A percentile compares a stretch with the other conserved stretches of the same genome.
Evolutionary conservation across 1,140 invertebrate genomes (phyloP).

Genomic region (Sipha flava): DNA sequence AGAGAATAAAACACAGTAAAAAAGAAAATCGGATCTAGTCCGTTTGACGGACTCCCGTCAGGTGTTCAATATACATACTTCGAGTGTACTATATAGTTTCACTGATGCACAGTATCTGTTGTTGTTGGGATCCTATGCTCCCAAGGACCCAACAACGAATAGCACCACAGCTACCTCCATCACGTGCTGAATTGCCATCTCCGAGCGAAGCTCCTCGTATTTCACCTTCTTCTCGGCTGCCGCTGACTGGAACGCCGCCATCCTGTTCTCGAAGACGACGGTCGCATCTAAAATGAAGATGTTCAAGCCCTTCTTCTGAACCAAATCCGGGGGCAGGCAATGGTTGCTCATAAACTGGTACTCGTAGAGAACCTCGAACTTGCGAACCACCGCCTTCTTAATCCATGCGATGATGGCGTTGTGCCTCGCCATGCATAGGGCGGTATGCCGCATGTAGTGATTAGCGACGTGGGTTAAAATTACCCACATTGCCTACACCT

Average conservation of each 20-base stretch:
- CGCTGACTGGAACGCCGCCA: background rate
- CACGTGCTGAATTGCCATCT: no score
- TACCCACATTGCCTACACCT: background rate
- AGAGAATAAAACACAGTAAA: no score
- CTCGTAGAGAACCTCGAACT: rapidly evolving
- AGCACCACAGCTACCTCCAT: no score
- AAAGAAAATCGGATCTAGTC: no score
- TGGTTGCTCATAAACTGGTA: background rate
- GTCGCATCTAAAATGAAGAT: background rate
- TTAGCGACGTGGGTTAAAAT: background rate
- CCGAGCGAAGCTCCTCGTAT: no score
- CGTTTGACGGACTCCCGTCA: background rate
- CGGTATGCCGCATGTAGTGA: background rate
- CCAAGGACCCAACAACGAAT: background rate
- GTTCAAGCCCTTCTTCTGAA: no score
- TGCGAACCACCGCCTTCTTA: no score
- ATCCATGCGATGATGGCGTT: no score
- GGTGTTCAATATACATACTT: background rate
- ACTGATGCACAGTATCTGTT: background rate
- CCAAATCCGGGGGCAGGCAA: background rate
- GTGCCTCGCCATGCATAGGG: background rate
- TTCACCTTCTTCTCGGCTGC: no score
- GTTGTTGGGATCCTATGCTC: background rate
- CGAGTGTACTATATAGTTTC: background rate
- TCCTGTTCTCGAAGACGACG: background rate